These are phyloP conservation scores for Bombus affinis DNA, from an alignment of 1,140 invertebrate genomes.

Conservation along the genomic window DNA sequence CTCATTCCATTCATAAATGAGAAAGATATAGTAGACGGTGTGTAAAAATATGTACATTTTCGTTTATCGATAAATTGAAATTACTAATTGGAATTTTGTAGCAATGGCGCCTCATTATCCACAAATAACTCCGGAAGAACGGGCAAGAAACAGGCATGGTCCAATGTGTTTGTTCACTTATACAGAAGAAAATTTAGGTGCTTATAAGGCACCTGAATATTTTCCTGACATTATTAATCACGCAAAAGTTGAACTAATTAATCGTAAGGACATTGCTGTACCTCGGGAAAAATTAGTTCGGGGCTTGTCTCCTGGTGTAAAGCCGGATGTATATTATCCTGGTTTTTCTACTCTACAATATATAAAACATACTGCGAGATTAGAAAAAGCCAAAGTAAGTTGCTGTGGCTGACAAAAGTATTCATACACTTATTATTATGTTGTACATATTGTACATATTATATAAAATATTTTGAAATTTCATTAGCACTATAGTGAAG, in stretches of 20 bases:
- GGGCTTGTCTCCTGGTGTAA: constrained; percentile 88
- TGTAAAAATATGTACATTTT: constrained; percentile 52
- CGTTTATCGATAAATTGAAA: background rate
- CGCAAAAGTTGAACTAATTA: constrained; percentile 83
- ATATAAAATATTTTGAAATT: no score
- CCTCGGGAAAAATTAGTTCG: constrained; percentile 86
- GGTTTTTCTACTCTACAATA: constrained; percentile 96
- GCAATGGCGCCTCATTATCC: constrained; percentile 90
- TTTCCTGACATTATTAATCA: constrained; percentile 87
- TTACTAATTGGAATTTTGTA: constrained; percentile 84
- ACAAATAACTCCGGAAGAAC: constrained; percentile 88
- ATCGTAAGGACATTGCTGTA: constrained; percentile 85
- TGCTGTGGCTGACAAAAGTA: no score
- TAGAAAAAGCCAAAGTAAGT: constrained; percentile 86
- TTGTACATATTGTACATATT: no score
- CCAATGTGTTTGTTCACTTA: constrained; percentile 92
- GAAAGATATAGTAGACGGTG: constrained; percentile 81
- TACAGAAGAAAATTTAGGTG: constrained; percentile 83
- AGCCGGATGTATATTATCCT: constrained; percentile 89
- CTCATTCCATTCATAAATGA: constrained; percentile 98
- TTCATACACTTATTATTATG: no score
- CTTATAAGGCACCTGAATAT: constrained; percentile 84
- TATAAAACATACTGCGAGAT: constrained; percentile 88
- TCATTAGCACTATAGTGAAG: no score
- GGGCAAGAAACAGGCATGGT: constrained; percentile 90